Conservation (phyloP, 2,888 invertebrate species). For the Leptopilina drosophilae region DNA sequence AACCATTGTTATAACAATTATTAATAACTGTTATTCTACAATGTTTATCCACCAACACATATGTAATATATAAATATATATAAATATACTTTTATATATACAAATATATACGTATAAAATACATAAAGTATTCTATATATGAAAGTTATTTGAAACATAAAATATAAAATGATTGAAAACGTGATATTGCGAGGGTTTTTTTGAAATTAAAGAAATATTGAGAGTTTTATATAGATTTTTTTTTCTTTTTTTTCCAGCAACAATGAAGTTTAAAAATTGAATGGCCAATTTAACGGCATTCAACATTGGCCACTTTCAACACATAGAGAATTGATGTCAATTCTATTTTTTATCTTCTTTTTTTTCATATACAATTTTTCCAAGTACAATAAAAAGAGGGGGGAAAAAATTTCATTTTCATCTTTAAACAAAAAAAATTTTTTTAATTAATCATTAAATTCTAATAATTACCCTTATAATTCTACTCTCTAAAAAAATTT, state of each 20-base stretch:
- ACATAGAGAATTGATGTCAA: background rate
- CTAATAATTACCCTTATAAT: too few relatives aligned
- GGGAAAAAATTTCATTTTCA: background rate
- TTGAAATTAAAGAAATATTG: slow-evolving; percentile 8
- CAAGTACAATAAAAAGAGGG: background rate
- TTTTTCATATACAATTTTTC: too few relatives aligned
- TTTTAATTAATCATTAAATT: too few relatives aligned
- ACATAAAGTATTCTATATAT: background rate
- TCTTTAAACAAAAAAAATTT: too few relatives aligned
- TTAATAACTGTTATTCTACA: background rate
- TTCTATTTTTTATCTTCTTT: too few relatives aligned
- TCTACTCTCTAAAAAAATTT: too few relatives aligned
- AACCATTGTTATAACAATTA: background rate
- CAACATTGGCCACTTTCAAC: slow-evolving; percentile 6
- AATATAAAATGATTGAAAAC: background rate
- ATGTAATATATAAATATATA: too few relatives aligned
- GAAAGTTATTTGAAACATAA: background rate
- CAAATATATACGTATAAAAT: too few relatives aligned
- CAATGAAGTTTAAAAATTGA: slow-evolving; percentile 16
- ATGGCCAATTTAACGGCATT: slow-evolving; percentile 12
- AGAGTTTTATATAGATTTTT: background rate
- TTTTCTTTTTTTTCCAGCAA: slow-evolving; percentile 3
- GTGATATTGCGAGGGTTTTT: background rate
- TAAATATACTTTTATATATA: too few relatives aligned
- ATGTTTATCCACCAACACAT: background rate